These are phyloP conservation scores for Phoxinus dragarum DNA, from an alignment of 2,797 vertebrate genomes.

Conservation along the genomic window DNA sequence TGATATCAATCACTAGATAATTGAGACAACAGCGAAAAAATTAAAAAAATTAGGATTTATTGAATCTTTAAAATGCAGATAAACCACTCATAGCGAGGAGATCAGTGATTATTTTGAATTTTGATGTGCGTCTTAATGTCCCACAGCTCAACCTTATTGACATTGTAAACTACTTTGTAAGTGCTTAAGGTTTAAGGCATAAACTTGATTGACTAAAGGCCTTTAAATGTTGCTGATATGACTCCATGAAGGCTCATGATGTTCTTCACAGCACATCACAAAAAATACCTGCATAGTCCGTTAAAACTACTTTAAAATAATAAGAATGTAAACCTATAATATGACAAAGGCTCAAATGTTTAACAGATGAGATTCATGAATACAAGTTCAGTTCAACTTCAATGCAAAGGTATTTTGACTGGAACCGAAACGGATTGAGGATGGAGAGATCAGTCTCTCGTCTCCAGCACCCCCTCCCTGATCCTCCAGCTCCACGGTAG, in stretches of 20 bases:
- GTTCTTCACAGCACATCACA: neutral
- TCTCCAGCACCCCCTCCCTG: constrained; percentile 87
- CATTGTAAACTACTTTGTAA: neutral
- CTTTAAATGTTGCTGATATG: neutral
- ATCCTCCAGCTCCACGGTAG: constrained; percentile 89
- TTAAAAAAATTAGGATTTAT: neutral
- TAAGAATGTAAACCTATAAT: neutral
- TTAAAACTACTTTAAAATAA: neutral
- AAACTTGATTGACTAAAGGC: neutral
- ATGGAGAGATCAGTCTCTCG: constrained; percentile 8
- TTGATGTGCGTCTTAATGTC: neutral
- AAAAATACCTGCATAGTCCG: neutral
- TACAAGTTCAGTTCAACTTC: neutral
- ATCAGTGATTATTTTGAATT: neutral
- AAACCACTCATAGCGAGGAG: neutral
- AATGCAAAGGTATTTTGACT: neutral
- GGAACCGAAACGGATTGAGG: neutral
- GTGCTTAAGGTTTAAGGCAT: neutral
- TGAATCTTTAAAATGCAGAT: neutral
- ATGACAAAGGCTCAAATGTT: neutral
- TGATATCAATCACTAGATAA: neutral
- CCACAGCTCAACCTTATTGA: neutral
- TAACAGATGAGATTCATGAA: neutral
- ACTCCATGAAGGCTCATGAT: neutral
- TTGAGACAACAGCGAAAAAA: neutral